Percentiles rank a stretch among this genome's conserved stretches.
These are phyloP conservation scores for Cotesia typhae DNA, from an alignment of 1,140 invertebrate genomes.

Conservation along the genomic window DNA sequence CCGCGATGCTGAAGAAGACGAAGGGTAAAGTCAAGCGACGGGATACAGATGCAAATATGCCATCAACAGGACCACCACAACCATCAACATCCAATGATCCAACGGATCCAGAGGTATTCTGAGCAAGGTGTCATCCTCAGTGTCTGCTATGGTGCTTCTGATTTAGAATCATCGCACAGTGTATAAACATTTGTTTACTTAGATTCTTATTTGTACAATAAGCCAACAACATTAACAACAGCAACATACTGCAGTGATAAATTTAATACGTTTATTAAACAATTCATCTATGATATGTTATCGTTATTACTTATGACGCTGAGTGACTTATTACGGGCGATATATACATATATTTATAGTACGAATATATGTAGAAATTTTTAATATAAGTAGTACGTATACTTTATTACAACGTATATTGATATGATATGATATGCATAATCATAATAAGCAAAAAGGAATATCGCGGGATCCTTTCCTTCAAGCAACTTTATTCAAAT, in stretches of 20 bases:
- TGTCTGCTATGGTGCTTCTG: neutral
- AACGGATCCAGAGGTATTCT: constrained; percentile 45
- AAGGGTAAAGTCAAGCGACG: constrained; percentile 94
- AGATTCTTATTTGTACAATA: neutral
- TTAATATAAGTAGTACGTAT: constrained; percentile 2
- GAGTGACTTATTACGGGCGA: too few species aligned
- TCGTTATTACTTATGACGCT: too few species aligned
- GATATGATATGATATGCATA: too few species aligned
- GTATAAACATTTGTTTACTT: neutral
- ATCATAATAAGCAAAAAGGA: constrained; percentile 4
- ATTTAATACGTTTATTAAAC: too few species aligned
- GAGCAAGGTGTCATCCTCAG: neutral
- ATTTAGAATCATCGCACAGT: constrained; percentile 1
- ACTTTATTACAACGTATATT: constrained; percentile 20
- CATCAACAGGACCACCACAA: constrained; percentile 66
- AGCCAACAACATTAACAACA: neutral
- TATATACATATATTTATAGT: too few species aligned
- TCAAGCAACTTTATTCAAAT: neutral
- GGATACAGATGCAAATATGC: constrained; percentile 90
- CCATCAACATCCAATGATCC: constrained; percentile 64
- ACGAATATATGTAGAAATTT: too few species aligned
- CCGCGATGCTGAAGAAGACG: constrained; percentile 88
- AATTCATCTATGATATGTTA: too few species aligned
- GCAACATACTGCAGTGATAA: too few species aligned
- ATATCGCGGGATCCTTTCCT: too few species aligned